These are phyloP conservation scores for Chondrilla cf. caribensis DNA, from an alignment of 37 sponge, comb jelly and placozoan genomes.

Conservation along the genomic window DNA sequence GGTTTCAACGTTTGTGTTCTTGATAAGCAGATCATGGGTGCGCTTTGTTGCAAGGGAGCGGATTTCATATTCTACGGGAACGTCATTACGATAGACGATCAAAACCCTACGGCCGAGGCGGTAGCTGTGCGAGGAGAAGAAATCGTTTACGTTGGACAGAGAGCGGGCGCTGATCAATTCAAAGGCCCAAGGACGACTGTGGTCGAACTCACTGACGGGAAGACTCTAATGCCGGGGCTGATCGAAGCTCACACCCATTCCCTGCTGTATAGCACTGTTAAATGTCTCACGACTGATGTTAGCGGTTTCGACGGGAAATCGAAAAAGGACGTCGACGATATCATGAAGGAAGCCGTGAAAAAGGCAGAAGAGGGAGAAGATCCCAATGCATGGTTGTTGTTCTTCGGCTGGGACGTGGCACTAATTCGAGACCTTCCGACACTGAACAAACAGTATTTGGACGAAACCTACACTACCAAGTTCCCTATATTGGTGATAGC, in stretches of 20 bases:
- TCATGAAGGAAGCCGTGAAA: not conserved
- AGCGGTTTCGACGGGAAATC: not conserved
- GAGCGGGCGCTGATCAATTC: not conserved
- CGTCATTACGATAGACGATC: slow-evolving; percentile 40
- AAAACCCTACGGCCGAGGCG: slow-evolving; percentile 36
- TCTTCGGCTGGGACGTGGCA: slow-evolving; percentile 44
- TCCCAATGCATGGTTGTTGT: slow-evolving; percentile 43
- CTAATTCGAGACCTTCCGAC: slow-evolving; percentile 31
- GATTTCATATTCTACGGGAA: slow-evolving; percentile 43
- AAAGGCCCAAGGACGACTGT: slow-evolving; percentile 24
- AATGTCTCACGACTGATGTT: not conserved
- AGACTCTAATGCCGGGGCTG: slow-evolving; percentile 62
- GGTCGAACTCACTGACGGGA: slow-evolving; percentile 7
- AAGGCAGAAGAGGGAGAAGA: not conserved
- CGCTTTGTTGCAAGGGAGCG: no score
- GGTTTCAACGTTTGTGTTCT: no score
- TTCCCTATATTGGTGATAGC: slow-evolving; percentile 42
- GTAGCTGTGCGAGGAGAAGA: slow-evolving; percentile 23
- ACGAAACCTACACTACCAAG: not conserved
- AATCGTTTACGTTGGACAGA: slow-evolving; percentile 30
- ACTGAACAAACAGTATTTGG: slow-evolving; percentile 34
- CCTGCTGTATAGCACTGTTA: not conserved
- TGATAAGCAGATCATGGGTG: no score
- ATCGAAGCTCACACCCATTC: slow-evolving; percentile 58
- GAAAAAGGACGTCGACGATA: not conserved